These are phyloP conservation scores for Cephus pygmeus DNA, from an alignment of 2,888 invertebrate species.

Conservation along the genomic window DNA sequence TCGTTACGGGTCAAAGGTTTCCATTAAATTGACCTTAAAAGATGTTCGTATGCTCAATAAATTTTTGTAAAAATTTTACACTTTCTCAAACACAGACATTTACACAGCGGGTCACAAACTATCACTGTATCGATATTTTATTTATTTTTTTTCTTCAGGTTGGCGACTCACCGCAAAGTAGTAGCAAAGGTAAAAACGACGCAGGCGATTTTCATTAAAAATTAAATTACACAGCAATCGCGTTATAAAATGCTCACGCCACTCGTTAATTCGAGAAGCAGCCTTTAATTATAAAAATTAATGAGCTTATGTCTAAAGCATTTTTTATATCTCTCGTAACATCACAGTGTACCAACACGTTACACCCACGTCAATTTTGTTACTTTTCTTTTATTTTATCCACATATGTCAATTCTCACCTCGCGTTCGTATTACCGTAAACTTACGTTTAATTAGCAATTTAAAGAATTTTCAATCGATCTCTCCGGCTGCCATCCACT, in stretches of 20 bases:
- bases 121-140: background rate
- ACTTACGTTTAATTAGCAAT: background rate
- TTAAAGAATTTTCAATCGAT: background rate
- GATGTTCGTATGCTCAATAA: background rate
- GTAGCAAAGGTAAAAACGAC: background rate
- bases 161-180: background rate
- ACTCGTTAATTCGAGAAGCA: background rate
- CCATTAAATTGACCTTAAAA: background rate
- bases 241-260: background rate
- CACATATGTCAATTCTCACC: too few species aligned
- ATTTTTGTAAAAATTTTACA: background rate
- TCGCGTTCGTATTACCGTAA: background rate
- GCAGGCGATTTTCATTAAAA: background rate
- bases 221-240: background rate
- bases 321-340: too few species aligned
- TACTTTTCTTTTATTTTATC: too few species aligned
- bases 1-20: background rate
- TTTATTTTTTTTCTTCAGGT: background rate
- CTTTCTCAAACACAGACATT: background rate
- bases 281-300: background rate
- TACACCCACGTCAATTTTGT: background rate
- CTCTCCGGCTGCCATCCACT: background rate
- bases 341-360: background rate
- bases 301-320: background rate
- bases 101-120: background rate